Conservation (phyloP, 1,140 invertebrate genomes). For the Calliphora vicina region DNA sequence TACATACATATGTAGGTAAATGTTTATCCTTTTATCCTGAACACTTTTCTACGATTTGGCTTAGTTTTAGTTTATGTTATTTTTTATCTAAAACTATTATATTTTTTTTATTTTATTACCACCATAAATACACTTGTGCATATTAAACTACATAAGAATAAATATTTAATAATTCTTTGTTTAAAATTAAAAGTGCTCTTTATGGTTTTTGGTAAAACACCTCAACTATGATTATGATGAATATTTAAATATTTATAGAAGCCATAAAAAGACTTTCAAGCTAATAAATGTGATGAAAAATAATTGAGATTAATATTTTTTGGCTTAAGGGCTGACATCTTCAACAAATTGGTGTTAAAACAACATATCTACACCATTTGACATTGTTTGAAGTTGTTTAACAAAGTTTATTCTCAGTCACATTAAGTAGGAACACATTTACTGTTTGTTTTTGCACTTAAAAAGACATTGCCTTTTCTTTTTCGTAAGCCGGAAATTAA, state of each 20-base stretch:
- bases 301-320: neutral
- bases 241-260: neutral
- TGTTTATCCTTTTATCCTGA: too few relatives aligned
- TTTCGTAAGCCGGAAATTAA: slow-evolving; percentile 33
- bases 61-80: too few relatives aligned
- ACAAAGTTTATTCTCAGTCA: neutral
- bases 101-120: neutral
- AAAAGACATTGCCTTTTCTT: neutral
- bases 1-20: too few relatives aligned
- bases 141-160: neutral
- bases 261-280: neutral
- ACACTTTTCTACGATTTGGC: too few relatives aligned
- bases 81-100: neutral
- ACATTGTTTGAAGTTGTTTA: neutral
- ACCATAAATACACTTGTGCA: neutral
- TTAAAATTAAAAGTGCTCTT: too few relatives aligned
- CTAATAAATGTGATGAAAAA: neutral
- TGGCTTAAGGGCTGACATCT: neutral
- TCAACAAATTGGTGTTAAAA: neutral
- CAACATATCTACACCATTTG: neutral
- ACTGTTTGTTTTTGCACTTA: neutral
- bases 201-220: neutral
- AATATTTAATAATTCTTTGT: neutral
- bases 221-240: neutral
- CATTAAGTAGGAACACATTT: neutral